Evolutionary conservation across 2,797 vertebrate genomes (phyloP).

Genomic region (Sebastes nivosus): DNA sequence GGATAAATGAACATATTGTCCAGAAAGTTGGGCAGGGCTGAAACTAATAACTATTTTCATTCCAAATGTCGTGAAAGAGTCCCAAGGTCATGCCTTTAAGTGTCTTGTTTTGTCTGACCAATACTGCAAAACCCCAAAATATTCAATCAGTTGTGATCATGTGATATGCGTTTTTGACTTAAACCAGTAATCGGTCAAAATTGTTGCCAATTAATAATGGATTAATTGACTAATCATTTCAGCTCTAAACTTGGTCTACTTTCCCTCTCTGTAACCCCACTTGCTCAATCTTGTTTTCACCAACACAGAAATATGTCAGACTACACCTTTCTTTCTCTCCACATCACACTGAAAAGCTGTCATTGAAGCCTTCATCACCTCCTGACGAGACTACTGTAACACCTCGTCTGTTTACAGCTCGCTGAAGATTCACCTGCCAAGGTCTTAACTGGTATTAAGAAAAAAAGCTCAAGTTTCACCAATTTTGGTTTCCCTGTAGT

Average conservation of each 20-base stretch:
- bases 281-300: not conserved
- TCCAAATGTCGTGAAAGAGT: not conserved
- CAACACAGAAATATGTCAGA: not conserved
- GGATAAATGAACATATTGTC: not conserved
- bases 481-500: too few relatives aligned
- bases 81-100: not conserved
- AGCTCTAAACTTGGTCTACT: not conserved
- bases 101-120: not conserved
- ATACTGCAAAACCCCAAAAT: not conserved
- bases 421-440: not conserved
- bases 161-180: not conserved
- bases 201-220: not conserved
- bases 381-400: not conserved
- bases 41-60: not conserved
- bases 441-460: not conserved
- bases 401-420: not conserved
- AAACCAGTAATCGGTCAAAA: not conserved
- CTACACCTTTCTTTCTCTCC: not conserved
- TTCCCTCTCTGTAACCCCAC: not conserved
- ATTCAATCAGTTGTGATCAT: fast-evolving
- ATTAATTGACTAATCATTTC: not conserved
- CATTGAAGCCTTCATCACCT: not conserved
- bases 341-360: not conserved
- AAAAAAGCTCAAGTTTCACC: fast-evolving
- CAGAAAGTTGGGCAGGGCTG: not conserved